Evolutionary conservation across 2,113 vertebrate genomes (phyloP).

Genomic region (Pluvialis apricaria): DNA sequence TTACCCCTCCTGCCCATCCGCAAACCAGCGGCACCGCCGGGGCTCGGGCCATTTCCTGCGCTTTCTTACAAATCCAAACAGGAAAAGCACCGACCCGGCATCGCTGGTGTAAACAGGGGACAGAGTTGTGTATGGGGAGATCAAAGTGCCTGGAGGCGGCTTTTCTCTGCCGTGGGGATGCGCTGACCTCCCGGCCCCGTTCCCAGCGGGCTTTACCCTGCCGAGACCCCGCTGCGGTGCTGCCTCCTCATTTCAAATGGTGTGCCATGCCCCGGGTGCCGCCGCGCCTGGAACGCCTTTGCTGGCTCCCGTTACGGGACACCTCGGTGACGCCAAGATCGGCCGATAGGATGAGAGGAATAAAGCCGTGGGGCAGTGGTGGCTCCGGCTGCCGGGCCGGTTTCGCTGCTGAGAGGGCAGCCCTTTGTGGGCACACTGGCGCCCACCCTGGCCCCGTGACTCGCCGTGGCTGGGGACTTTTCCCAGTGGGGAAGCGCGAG

Average conservation of each 20-base stretch:
- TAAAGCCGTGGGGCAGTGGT: neutral
- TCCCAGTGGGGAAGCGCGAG: neutral
- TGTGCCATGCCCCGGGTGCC: accelerated
- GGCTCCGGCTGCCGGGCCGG: neutral
- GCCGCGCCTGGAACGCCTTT: accelerated
- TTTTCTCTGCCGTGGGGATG: slow-evolving; percentile 19
- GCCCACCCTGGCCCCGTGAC: accelerated
- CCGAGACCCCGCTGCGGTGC: accelerated
- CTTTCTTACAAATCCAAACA: slow-evolving; percentile 66
- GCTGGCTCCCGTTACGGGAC: neutral
- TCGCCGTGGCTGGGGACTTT: neutral
- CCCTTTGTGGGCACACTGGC: neutral
- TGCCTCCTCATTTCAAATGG: neutral
- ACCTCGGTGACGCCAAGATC: slow-evolving; percentile 35
- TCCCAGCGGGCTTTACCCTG: neutral
- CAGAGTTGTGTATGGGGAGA: neutral
- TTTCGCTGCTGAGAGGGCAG: neutral
- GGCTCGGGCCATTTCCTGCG: neutral
- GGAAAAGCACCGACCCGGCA: slow-evolving; percentile 51
- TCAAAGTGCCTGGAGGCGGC: neutral
- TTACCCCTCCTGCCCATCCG: neutral
- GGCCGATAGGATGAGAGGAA: neutral
- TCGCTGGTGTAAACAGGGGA: neutral
- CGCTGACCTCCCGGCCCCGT: neutral
- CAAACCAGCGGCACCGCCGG: neutral